phyloP scores from a whole-genome alignment of 2,113 vertebrate species.

The Mohoua ochrocephala region DNA sequence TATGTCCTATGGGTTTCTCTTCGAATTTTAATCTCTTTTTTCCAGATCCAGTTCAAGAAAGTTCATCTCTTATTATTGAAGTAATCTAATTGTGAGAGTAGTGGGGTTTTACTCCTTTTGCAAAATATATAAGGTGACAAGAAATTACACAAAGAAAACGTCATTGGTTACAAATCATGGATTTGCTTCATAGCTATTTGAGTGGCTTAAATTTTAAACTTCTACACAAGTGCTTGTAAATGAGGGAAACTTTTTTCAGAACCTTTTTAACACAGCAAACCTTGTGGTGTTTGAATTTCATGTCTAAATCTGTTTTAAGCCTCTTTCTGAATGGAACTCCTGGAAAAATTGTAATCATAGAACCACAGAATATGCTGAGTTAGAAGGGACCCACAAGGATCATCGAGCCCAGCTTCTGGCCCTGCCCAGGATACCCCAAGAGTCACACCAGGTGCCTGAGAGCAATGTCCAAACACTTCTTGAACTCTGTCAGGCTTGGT shows the following conservation, averaged over 20 bases:
- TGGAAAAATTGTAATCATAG: background rate
- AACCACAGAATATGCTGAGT: background rate
- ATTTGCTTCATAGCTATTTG: background rate
- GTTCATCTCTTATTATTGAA: background rate
- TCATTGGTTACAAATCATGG: background rate
- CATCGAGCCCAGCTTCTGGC: background rate
- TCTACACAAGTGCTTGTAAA: background rate
- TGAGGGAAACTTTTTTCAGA: background rate
- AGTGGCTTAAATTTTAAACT: background rate
- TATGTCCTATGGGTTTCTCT: background rate
- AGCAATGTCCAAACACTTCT: background rate
- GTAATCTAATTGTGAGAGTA: background rate
- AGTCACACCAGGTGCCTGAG: rapidly evolving
- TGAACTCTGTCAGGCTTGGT: background rate
- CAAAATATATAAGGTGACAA: background rate
- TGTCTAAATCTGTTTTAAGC: background rate
- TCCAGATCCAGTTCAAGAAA: background rate
- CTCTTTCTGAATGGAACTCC: background rate
- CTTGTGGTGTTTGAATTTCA: background rate
- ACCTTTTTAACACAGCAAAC: background rate
- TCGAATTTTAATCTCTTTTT: background rate
- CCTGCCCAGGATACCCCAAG: background rate
- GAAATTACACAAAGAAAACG: background rate
- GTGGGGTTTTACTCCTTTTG: background rate
- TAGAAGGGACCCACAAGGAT: background rate